These are phyloP conservation scores for Druon quercuslanigerum DNA, from an alignment of 1,140 invertebrate species.

Conservation along the genomic window DNA sequence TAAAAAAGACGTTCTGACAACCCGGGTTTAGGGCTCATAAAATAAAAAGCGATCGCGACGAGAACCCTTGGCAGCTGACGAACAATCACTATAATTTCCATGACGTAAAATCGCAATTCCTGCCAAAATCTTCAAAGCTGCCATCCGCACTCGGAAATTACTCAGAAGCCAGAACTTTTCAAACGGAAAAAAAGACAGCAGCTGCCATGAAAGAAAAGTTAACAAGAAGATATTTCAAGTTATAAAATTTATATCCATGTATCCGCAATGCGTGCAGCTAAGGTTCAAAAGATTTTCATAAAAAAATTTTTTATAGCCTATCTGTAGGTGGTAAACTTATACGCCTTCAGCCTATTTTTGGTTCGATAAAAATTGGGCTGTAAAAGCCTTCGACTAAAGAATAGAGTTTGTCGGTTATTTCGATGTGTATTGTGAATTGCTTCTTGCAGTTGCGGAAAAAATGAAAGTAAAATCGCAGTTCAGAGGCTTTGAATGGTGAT, in stretches of 20 bases:
- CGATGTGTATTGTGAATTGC: background rate
- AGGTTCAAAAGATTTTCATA: constrained; percentile 7
- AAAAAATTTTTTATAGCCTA: constrained; percentile 1
- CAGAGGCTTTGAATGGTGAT: constrained; percentile 7
- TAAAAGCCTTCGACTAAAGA: constrained; percentile 2
- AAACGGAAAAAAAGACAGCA: background rate
- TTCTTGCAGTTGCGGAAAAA: background rate
- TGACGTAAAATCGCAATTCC: constrained; percentile 20
- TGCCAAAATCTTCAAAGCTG: constrained; percentile 24
- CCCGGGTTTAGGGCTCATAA: constrained; percentile 26
- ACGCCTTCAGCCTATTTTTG: background rate
- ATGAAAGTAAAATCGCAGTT: constrained; percentile 13
- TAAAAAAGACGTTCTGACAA: constrained; percentile 22
- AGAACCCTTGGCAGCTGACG: constrained; percentile 20
- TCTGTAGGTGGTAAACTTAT: constrained; percentile 18
- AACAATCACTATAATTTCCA: constrained; percentile 24
- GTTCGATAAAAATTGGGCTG: constrained; percentile 5
- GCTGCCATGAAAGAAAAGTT: background rate
- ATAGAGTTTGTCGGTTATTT: background rate
- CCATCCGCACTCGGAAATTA: background rate
- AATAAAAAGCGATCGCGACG: constrained; percentile 27
- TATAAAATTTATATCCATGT: constrained; percentile 20
- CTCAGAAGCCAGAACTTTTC: constrained; percentile 4
- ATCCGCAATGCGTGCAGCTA: background rate
- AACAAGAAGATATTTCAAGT: constrained; percentile 11